Percentiles rank a stretch among this genome's conserved stretches.
These are phyloP conservation scores for Neodiprion virginianus DNA, from an alignment of 1,140 invertebrate species.

Conservation along the genomic window DNA sequence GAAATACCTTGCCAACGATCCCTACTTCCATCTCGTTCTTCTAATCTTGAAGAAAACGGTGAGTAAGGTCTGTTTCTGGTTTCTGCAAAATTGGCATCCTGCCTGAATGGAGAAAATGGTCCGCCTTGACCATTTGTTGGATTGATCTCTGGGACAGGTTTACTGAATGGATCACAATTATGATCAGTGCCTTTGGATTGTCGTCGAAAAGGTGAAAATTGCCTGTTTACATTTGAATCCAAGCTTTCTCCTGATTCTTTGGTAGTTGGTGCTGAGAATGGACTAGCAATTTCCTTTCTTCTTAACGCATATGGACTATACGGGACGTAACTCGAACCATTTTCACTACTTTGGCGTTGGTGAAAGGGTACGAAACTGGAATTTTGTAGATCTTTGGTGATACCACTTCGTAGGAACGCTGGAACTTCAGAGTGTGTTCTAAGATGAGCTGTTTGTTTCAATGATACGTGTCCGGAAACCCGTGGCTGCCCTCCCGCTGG, in stretches of 20 bases:
- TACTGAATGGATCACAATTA: background rate
- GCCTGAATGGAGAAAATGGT: slow-evolving; percentile 44
- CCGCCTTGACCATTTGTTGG: slow-evolving; percentile 43
- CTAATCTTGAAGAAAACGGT: slow-evolving; percentile 44
- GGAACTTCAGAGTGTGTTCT: slow-evolving; percentile 46
- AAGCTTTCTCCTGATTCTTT: slow-evolving; percentile 12
- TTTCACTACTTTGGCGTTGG: slow-evolving; percentile 51
- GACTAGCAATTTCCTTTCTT: slow-evolving; percentile 48
- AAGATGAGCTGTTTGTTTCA: slow-evolving; percentile 51
- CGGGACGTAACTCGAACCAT: slow-evolving; percentile 49
- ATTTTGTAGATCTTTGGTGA: slow-evolving; percentile 46
- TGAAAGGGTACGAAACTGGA: slow-evolving; percentile 43
- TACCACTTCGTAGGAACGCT: slow-evolving; percentile 42
- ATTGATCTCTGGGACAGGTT: background rate
- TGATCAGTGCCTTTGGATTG: background rate
- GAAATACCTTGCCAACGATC: slow-evolving; percentile 52
- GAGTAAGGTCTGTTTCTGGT: slow-evolving; percentile 37
- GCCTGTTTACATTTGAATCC: slow-evolving; percentile 21
- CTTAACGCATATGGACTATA: slow-evolving; percentile 56
- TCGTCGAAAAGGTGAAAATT: slow-evolving; percentile 34
- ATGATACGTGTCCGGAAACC: slow-evolving; percentile 49
- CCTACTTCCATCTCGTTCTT: slow-evolving; percentile 43
- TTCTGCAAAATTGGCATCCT: slow-evolving; percentile 33
- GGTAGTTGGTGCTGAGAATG: slow-evolving; percentile 44
- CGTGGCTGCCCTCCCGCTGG: slow-evolving; percentile 39